A percentile compares a stretch with the other conserved stretches of the same genome.
phyloP scores from a whole-genome alignment of 2,888 invertebrate species.

The Limnephilus rhombicus region DNA sequence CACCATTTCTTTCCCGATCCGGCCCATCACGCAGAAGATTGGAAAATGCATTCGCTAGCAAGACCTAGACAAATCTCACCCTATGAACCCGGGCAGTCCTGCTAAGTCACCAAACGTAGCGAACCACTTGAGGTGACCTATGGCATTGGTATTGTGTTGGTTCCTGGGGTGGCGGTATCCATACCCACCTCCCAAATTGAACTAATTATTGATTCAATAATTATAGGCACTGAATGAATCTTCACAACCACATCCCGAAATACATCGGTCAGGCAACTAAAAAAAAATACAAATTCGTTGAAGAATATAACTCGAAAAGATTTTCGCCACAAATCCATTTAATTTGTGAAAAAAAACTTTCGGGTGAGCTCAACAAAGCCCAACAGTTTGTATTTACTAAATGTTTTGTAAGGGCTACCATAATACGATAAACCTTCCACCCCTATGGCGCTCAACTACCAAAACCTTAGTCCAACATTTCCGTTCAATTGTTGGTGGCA shows the following conservation, averaged over 20 bases:
- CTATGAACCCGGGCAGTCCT: no score
- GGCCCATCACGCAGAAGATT: no score
- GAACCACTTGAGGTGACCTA: no score
- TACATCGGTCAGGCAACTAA: not conserved
- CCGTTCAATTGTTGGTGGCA: slow-evolving; percentile 25
- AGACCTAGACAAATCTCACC: no score
- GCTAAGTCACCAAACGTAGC: no score
- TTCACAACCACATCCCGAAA: not conserved
- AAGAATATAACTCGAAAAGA: not conserved
- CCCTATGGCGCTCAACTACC: not conserved
- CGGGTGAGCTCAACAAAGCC: slow-evolving; percentile 13
- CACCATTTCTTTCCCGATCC: no score
- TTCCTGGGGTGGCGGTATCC: no score
- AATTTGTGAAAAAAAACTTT: not conserved
- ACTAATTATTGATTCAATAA: no score
- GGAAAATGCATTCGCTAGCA: no score
- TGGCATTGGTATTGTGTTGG: no score
- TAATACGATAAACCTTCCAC: slow-evolving; percentile 22
- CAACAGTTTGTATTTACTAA: slow-evolving; percentile 4
- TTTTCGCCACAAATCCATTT: not conserved
- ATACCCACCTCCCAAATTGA: no score
- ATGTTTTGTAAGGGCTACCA: slow-evolving; percentile 35
- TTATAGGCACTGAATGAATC: no score
- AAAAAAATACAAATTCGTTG: not conserved
- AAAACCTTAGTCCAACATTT: slow-evolving; percentile 34